These are phyloP conservation scores for Megalopta genalis DNA, from an alignment of 1,140 invertebrate species.

Conservation along the genomic window DNA sequence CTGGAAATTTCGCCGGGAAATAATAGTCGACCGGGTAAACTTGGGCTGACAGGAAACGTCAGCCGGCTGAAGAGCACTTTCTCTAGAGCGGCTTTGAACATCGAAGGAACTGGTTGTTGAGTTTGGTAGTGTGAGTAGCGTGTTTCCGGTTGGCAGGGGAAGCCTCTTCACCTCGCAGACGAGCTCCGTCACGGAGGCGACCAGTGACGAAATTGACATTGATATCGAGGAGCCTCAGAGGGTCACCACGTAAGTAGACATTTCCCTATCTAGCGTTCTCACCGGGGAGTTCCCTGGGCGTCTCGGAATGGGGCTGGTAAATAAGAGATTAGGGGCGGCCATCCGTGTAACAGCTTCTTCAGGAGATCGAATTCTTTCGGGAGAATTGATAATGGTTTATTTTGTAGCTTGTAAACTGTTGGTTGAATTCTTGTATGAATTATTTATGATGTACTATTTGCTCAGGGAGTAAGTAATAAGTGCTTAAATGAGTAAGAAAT, in stretches of 20 bases:
- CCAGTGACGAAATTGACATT: conserved; percentile 87
- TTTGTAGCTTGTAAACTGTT: no score
- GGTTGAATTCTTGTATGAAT: no score
- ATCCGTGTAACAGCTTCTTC: no score
- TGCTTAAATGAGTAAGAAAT: no score
- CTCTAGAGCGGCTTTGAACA: conserved; percentile 41
- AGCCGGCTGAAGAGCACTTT: conserved; percentile 50
- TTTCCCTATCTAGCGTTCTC: not conserved
- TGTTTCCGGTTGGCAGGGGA: conserved; percentile 76
- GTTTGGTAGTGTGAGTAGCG: conserved; percentile 67
- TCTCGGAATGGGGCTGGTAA: not conserved
- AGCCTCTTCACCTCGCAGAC: conserved; percentile 84
- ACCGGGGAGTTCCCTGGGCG: not conserved
- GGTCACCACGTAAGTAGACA: conserved; percentile 83
- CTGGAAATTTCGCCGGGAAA: conserved; percentile 7
- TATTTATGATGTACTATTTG: no score
- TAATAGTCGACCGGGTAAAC: conserved; percentile 24
- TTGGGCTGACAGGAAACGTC: conserved; percentile 42
- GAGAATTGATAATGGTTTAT: no score
- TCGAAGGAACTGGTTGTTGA: conserved; percentile 55
- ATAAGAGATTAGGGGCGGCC: no score
- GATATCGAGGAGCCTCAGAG: conserved; percentile 84
- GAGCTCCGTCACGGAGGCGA: conserved; percentile 85
- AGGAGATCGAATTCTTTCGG: no score
- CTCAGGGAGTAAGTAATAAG: no score